phyloP scores from a whole-genome alignment of 1,140 invertebrate genomes.

The Antheraea mylitta region DNA sequence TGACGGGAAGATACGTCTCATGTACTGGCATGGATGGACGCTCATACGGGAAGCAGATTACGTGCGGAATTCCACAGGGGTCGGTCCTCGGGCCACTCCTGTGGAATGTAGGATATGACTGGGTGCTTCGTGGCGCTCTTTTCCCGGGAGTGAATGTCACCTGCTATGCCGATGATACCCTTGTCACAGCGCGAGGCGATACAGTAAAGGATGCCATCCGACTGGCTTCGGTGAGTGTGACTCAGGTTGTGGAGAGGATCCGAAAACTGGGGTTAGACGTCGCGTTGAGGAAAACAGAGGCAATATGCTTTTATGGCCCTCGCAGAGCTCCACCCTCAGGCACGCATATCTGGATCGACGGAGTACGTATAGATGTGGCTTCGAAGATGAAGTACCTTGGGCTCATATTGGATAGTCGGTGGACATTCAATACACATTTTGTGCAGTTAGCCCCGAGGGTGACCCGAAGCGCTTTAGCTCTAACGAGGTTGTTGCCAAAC shows the following conservation, averaged over 20 bases:
- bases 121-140: not conserved
- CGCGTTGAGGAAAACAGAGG: slow-evolving; percentile 17
- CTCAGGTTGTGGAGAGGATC: slow-evolving; percentile 11
- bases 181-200: not conserved
- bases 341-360: no score
- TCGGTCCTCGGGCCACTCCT: slow-evolving; percentile 1
- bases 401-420: no score
- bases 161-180: slow-evolving; percentile 10
- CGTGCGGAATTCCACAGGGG: slow-evolving; percentile 9
- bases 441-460: no score
- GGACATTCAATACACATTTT: no score
- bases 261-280: slow-evolving; percentile 17
- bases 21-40: no score
- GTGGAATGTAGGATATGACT: slow-evolving; percentile 5
- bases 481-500: no score
- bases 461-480: no score
- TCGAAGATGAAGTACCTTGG: no score
- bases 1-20: not conserved
- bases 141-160: no score
- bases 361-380: no score
- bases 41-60: no score
- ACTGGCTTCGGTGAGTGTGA: slow-evolving; percentile 5
- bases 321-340: no score
- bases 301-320: slow-evolving; percentile 4
- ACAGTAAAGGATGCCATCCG: not conserved